Percentiles rank a stretch among this genome's conserved stretches.
Evolutionary conservation across 2,797 vertebrate genomes (phyloP).

Genomic region (Anomalospiza imberbis): DNA sequence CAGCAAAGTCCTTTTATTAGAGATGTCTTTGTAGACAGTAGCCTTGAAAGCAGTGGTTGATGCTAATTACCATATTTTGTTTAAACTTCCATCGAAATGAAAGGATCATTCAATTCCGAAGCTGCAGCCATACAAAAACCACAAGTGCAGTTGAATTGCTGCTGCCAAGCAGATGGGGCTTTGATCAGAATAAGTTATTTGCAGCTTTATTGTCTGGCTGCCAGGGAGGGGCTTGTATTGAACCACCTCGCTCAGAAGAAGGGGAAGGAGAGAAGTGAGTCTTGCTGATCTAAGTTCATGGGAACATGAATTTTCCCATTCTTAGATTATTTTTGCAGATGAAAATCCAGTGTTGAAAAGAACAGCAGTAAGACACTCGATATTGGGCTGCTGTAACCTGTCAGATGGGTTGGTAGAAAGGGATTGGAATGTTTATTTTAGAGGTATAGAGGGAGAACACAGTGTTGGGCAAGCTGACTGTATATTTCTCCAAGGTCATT

Average conservation of each 20-base stretch:
- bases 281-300: background rate
- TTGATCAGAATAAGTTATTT: slow-evolving; percentile 66
- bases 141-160: slow-evolving; percentile 65
- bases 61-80: slow-evolving; percentile 69
- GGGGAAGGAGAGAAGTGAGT: background rate
- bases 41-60: slow-evolving; percentile 61
- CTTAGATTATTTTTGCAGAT: background rate
- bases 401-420: background rate
- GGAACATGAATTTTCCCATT: background rate
- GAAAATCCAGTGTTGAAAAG: background rate
- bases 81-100: slow-evolving; percentile 65
- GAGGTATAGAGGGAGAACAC: background rate
- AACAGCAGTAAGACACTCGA: background rate
- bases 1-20: slow-evolving; percentile 59
- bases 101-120: slow-evolving; percentile 58
- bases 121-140: slow-evolving; percentile 59
- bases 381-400: background rate
- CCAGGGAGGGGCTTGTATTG: slow-evolving; percentile 44
- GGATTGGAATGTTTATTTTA: background rate
- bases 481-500: background rate
- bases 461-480: background rate
- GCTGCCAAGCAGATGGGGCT: slow-evolving; percentile 68
- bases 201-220: slow-evolving; percentile 58
- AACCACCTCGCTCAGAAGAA: background rate
- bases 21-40: slow-evolving; percentile 59